Conservation (phyloP, 2,888 invertebrate genomes). For the Agonopterix heracliana region DNA sequence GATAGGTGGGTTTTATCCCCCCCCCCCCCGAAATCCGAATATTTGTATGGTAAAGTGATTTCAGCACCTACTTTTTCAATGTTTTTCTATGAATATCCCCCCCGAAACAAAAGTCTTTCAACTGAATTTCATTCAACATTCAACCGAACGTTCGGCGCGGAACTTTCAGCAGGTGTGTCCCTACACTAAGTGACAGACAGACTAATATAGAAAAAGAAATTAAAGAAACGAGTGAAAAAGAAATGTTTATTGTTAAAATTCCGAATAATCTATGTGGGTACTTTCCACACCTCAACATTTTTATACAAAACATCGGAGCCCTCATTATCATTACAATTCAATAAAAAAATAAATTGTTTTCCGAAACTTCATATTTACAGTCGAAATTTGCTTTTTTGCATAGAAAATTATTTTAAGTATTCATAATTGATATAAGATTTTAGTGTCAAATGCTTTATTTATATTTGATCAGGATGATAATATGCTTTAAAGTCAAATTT, state of each 20-base stretch:
- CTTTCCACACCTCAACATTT: constrained; percentile 33
- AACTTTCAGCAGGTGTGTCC: too few species aligned
- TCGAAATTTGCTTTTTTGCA: constrained; percentile 23
- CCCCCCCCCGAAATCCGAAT: too few species aligned
- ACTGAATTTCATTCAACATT: too few species aligned
- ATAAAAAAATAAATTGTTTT: constrained; percentile 61
- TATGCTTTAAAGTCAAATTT: constrained; percentile 6
- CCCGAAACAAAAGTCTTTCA: too few species aligned
- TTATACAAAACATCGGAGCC: constrained; percentile 44
- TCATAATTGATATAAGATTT: constrained; percentile 25
- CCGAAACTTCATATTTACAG: constrained; percentile 55
- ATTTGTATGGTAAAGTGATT: too few species aligned
- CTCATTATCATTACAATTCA: constrained; percentile 41
- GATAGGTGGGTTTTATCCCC: too few species aligned
- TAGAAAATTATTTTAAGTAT: constrained; percentile 15
- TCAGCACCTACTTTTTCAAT: too few species aligned
- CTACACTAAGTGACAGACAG: too few species aligned
- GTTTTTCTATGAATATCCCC: too few species aligned
- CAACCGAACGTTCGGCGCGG: too few species aligned
- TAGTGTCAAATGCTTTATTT: constrained; percentile 14
- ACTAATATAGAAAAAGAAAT: not conserved
- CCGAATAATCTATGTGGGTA: constrained; percentile 39
- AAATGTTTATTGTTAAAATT: constrained; percentile 58
- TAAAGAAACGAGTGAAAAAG: constrained; percentile 23
- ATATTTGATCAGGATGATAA: constrained; percentile 19